Evolutionary conservation across 35 echinoderm and acorn worm species (phyloP), one percentile per base, ranked within the genome.

Genomic region (Ophiothrix spiculata): DNA sequence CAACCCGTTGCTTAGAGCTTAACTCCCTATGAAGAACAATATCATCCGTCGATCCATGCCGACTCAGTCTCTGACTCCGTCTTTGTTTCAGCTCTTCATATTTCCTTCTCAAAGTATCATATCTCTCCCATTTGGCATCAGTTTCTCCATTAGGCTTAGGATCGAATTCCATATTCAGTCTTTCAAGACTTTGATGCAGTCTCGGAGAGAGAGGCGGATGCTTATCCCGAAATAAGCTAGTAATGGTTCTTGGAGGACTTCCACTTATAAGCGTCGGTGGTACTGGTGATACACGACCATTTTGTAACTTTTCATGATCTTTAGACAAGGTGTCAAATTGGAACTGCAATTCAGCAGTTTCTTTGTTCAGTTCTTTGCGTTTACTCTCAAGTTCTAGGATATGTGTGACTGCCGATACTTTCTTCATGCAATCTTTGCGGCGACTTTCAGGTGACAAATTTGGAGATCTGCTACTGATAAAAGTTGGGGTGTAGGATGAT

Each of bases 51-150:
- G 60, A 69, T 2, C 60, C 60, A 28, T 69, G 60, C 23, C 60
- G 60, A 69, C 60, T 69, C 1, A 69, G 4, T 25, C 60, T 69
- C 25, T 69, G 10, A 25, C 60, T 75, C 25, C 93, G 63, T 36
- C 81, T 34, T 33, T 91, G 86, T 39, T 87, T 87, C 40, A 95
- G 63, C 23, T 91, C 93, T 46, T 91, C 89, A 79, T 95, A 95
- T 56, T 86, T 69, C 73, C 75, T 87, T 77, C 80, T 87, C 39
- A 95, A 63, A 17, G 93, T 95, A 49, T 95, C 93, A 36, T 95
- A 95, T 56, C 90, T 86, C 40, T 95, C 93, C 89, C 89, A 95
- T 25, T 83, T 81, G 23, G 56, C 80, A 45, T 95, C 91, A 38
- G 79, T 80, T 1, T 80, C 78, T 39, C 84, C 73, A 33, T 91